phyloP scores from a whole-genome alignment of 2,113 vertebrate species.

The Pomatostomus ruficeps region DNA sequence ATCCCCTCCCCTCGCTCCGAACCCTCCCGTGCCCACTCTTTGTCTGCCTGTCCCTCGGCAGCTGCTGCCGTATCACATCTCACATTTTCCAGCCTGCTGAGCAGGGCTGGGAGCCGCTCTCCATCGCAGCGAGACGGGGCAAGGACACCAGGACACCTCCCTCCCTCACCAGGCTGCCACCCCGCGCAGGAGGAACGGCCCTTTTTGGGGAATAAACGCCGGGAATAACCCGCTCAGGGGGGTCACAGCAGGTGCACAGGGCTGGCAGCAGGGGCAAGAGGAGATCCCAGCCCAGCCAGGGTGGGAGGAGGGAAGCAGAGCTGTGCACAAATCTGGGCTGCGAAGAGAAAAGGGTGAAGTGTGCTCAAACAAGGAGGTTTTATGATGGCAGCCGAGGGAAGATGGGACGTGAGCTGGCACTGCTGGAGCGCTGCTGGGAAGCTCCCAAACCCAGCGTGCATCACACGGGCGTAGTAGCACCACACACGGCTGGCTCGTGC shows the following conservation, averaged over 20 bases:
- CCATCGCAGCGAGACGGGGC: not conserved
- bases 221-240: not conserved
- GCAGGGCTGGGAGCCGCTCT: constrained; percentile 32
- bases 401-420: constrained; percentile 1
- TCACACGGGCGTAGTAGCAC: not conserved
- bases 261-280: not conserved
- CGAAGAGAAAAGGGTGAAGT: not conserved
- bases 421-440: not conserved
- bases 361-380: not conserved
- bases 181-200: rapidly evolving
- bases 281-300: not conserved
- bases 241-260: not conserved
- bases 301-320: not conserved
- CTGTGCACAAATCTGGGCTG: not conserved
- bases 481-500: not conserved
- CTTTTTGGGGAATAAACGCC: not conserved
- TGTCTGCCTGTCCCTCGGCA: constrained; percentile 57
- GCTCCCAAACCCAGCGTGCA: not conserved
- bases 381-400: not conserved
- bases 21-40: constrained; percentile 47
- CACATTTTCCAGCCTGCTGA: constrained; percentile 65
- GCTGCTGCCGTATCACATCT: constrained; percentile 64
- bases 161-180: not conserved
- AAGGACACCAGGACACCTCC: not conserved
- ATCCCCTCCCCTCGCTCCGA: constrained; percentile 2